phyloP scores from a whole-genome alignment of 2,113 vertebrate species.

The Muntiacus reevesi region DNA sequence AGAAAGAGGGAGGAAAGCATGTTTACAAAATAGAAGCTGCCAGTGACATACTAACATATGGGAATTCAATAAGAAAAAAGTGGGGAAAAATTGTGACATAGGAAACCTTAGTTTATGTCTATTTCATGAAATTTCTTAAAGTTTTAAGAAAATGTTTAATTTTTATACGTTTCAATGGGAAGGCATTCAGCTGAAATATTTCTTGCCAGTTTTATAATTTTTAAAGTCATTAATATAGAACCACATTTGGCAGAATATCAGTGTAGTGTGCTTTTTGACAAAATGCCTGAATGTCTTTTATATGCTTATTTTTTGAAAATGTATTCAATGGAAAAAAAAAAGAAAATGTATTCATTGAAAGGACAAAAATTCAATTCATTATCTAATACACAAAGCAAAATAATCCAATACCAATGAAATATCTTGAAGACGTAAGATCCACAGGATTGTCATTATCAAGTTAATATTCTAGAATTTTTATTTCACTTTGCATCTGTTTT shows the following conservation, averaged over 20 bases:
- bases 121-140: constrained; percentile 10
- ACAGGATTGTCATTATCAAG: not conserved
- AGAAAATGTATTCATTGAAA: not conserved
- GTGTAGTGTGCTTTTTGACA: not conserved
- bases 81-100: not conserved
- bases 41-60: not conserved
- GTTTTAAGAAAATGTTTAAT: not conserved
- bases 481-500: not conserved
- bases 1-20: not conserved
- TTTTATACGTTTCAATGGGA: not conserved
- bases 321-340: not conserved
- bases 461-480: not conserved
- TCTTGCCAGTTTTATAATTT: not conserved
- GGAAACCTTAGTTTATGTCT: not conserved
- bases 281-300: not conserved
- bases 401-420: not conserved
- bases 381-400: not conserved
- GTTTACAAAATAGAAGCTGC: not conserved
- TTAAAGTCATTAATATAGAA: not conserved
- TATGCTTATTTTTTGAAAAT: not conserved
- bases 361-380: not conserved
- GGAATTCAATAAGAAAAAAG: not conserved
- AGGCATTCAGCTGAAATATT: not conserved
- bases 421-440: not conserved
- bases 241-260: not conserved